Evolutionary conservation across 92 coral and sea anemone species (phyloP), one percentile per base, ranked within the genome.

Genomic region (Diadumene lineata): DNA sequence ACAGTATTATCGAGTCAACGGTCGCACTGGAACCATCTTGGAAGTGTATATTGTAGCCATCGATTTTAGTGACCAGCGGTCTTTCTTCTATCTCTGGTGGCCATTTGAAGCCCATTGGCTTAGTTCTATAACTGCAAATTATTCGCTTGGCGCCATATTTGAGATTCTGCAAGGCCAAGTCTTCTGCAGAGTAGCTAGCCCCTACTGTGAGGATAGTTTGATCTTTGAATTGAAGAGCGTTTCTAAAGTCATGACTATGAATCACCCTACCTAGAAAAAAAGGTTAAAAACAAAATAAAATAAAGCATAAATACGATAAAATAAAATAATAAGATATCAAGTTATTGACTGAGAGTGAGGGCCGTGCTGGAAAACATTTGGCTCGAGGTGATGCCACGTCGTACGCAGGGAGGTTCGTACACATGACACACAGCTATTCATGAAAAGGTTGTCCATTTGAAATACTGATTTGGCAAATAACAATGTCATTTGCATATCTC

Each of bases 41-140:
- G 58, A 86, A 86, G 38, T 86, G 87, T 65, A 71, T 78, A 4
- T 80, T 82, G 31, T 50, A 64, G 31, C 87, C 87, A 11, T 81
- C 87, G 28, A 86, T 56, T 75, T 72, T 82, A 22, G 80, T 70
- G 18, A 82, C n/a, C n/a, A 86, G 77, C 11, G 87, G 84, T 30
- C 70, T 76, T 63, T 86, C 87, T 51, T 75, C 33, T 22, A 86
- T 72, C 53, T 63, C 50, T 25, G 90, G 28, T 9, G 90, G 90
- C 86, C 86, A 85, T 64, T 85, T 85, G 79, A 85, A 85, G 3
- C 80, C 87, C 90, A 86, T 82, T 8, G 87, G 87, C 43, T 38
- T 76, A n/a, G 87, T 86, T 43, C 79, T 65, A 69, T 72, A 86
- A 10, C 57, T 53, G 48, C 71, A 38, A n/a, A 76, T 19, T 38